A percentile compares a stretch with the other conserved stretches of the same genome.
phyloP scores from a whole-genome alignment of 2,797 vertebrate species.

The Balearica regulorum region DNA sequence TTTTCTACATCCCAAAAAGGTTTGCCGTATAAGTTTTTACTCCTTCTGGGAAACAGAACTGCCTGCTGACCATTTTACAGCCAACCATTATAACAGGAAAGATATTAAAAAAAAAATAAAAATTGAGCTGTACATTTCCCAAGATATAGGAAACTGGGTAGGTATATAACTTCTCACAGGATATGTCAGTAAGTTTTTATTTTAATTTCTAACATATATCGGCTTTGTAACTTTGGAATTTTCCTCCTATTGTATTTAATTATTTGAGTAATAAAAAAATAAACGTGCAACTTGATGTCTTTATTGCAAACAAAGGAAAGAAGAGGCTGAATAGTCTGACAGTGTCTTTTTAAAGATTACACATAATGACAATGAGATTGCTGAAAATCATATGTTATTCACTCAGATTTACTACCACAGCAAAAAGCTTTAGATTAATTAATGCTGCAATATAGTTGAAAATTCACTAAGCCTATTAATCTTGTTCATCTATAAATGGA shows the following conservation, averaged over 20 bases:
- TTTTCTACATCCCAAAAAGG: background rate
- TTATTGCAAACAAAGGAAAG: background rate
- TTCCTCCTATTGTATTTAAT: background rate
- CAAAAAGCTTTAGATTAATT: conserved; percentile 46
- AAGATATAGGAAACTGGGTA: background rate
- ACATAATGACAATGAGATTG: conserved; percentile 19
- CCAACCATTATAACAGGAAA: background rate
- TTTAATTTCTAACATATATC: background rate
- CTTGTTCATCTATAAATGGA: conserved; percentile 7
- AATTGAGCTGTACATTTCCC: background rate
- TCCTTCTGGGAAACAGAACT: background rate
- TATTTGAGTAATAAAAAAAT: background rate
- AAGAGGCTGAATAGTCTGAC: background rate
- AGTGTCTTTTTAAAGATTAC: conserved; percentile 5
- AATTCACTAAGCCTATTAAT: conserved; percentile 36
- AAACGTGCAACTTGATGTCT: background rate
- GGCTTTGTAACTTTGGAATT: background rate
- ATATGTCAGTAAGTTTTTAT: background rate
- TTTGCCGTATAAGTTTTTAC: background rate
- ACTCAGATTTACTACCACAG: conserved; percentile 35
- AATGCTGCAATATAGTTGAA: conserved; percentile 28
- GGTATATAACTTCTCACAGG: background rate
- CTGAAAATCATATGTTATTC: conserved; percentile 8
- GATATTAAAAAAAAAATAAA: background rate
- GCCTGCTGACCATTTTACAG: background rate